Evolutionary conservation across 2,113 vertebrate genomes (phyloP), one percentile per base, ranked within the genome.

Genomic region (Excalfactoria chinensis): DNA sequence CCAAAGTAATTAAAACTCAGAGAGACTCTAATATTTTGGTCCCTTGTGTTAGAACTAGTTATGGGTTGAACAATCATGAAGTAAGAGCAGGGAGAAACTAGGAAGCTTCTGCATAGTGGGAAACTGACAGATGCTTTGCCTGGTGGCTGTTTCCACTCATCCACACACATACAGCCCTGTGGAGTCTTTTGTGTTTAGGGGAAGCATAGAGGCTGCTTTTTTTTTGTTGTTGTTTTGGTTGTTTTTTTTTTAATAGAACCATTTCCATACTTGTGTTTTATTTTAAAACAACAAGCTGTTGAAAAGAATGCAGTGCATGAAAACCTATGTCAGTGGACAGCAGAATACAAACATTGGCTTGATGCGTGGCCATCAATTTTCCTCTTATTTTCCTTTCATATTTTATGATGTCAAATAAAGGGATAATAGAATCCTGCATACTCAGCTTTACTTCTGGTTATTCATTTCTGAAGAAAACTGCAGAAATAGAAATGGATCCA

Each of bases 391-490:
- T 82, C 17, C 49, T 69, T 84, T 72, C 48, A 82, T 13, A 11
- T 90, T 92, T 92, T 75, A 66, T 89, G 51, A 44, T 89, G 28
- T 60, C 64, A 5, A 75, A 64, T 90, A 75, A 86, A 84, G 79
- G 40, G 30, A 59, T 64, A 69, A 60, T 44, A 12, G 55, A 19
- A 49, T 90, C 51, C 20, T 88, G 43, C 23, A 9, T 78, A 44
- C 16, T 5, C 51, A 90, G 41, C 32, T 84, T 92, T 94, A 93
- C 86, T 86, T 84, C 70, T 64, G 32, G 67, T 90, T 84, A 75
- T 74, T 94, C 68, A 66, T 90, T 84, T 84, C 66, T 51, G 23
- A 68, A 88, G 69, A 90, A 89, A 74, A 81, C 43, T 53, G n/a
- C 56, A 92, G 73, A 75, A 88, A 81, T 60, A 75, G 60, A 90